Evolutionary conservation across 2,797 vertebrate species (phyloP).

Genomic region (Octomys mimax): DNA sequence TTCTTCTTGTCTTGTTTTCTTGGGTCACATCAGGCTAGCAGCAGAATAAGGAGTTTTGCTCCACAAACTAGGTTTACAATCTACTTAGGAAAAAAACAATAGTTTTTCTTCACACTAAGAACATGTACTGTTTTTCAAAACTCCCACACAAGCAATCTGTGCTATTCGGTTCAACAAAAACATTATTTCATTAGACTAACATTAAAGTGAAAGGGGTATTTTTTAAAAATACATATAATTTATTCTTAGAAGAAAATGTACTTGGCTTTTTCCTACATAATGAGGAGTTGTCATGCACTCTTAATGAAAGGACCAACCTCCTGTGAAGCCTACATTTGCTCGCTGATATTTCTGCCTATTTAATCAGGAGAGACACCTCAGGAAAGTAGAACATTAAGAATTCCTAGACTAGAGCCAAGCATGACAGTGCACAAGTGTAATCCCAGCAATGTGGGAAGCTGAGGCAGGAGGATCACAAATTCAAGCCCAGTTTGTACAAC

Average conservation of each 20-base stretch:
- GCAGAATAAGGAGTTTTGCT: background rate
- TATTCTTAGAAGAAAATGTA: slow-evolving; percentile 16
- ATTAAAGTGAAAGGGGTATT: background rate
- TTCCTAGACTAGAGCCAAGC: background rate
- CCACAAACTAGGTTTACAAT: background rate
- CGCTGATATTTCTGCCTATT: background rate
- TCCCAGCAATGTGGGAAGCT: background rate
- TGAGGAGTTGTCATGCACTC: background rate
- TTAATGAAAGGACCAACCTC: background rate
- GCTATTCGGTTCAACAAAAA: slow-evolving; percentile 49
- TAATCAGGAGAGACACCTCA: background rate
- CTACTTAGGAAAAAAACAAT: slow-evolving; percentile 25
- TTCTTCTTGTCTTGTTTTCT: background rate
- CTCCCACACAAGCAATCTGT: slow-evolving; percentile 12
- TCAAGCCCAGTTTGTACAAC: background rate
- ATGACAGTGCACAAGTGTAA: background rate
- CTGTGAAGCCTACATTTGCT: background rate
- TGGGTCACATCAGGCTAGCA: background rate
- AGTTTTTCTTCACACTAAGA: slow-evolving; percentile 50
- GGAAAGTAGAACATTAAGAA: background rate
- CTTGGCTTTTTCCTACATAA: background rate
- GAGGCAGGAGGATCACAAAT: background rate
- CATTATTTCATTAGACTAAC: slow-evolving; percentile 1
- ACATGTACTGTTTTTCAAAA: background rate
- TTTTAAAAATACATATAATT: slow-evolving; percentile 10